These are phyloP conservation scores for Platysternon megacephalum DNA, from an alignment of 2,113 vertebrate genomes.

Conservation along the genomic window DNA sequence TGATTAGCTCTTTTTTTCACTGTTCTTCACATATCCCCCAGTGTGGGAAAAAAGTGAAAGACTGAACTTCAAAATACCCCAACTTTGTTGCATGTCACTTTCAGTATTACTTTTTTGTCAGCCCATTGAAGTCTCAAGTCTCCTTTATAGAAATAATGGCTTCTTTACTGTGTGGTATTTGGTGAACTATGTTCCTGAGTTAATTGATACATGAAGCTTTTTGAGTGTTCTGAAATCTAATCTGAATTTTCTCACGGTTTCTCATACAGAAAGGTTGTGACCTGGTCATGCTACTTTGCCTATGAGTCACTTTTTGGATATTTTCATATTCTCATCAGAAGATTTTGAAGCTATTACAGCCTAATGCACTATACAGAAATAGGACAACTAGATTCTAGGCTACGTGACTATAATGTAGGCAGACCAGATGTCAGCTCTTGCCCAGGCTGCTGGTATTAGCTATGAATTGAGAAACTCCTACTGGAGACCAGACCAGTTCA, in stretches of 20 bases:
- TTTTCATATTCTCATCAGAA: neutral
- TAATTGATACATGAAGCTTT: neutral
- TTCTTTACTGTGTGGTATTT: accelerated
- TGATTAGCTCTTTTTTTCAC: neutral
- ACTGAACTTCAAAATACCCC: conserved; percentile 19
- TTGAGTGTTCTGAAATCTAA: neutral
- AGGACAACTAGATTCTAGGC: neutral
- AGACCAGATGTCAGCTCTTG: neutral
- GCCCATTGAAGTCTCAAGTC: neutral
- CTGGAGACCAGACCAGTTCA: neutral
- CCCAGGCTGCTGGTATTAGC: neutral
- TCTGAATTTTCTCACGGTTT: conserved; percentile 47
- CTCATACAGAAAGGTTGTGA: conserved; percentile 1
- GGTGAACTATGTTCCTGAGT: neutral
- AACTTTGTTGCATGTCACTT: neutral
- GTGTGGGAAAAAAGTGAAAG: neutral
- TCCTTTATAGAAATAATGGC: neutral
- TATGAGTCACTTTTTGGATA: conserved; percentile 24
- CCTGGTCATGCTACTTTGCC: neutral
- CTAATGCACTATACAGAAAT: neutral
- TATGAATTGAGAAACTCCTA: neutral
- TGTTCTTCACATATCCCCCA: neutral
- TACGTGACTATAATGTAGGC: neutral
- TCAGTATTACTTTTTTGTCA: neutral
- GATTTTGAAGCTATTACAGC: neutral